Conservation (phyloP, 1,140 invertebrate species). For the Acyrthosiphon pisum region DNA sequence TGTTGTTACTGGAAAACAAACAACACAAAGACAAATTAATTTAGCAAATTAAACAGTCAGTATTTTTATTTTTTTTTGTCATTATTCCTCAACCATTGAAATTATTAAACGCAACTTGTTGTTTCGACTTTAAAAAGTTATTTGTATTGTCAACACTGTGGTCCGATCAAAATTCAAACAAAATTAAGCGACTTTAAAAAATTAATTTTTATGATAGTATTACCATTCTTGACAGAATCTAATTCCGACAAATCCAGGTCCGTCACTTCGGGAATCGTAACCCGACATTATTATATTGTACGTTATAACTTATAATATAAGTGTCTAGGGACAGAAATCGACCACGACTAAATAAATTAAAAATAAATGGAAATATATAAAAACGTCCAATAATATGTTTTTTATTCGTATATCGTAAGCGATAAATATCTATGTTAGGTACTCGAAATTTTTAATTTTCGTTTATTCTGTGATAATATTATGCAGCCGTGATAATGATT, state of each 20-base stretch:
- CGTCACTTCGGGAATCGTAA: slow-evolving; percentile 50
- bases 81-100: not conserved
- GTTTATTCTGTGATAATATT: too few relatives aligned
- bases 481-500: too few relatives aligned
- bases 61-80: not conserved
- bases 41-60: not conserved
- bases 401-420: too few relatives aligned
- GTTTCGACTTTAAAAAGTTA: not conserved
- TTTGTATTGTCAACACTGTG: not conserved
- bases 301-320: too few relatives aligned
- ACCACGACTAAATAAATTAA: too few relatives aligned
- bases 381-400: too few relatives aligned
- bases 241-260: slow-evolving; percentile 86
- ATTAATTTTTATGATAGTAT: not conserved
- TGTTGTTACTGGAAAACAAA: slow-evolving; percentile 86
- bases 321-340: too few relatives aligned
- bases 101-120: not conserved
- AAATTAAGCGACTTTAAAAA: not conserved
- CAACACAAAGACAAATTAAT: too few relatives aligned
- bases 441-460: too few relatives aligned
- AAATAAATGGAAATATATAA: too few relatives aligned
- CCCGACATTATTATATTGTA: slow-evolving; percentile 25
- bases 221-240: slow-evolving; percentile 94
- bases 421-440: too few relatives aligned
- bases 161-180: not conserved